phyloP scores from a whole-genome alignment of 2,888 invertebrate species.

The Drosophila infuscata region DNA sequence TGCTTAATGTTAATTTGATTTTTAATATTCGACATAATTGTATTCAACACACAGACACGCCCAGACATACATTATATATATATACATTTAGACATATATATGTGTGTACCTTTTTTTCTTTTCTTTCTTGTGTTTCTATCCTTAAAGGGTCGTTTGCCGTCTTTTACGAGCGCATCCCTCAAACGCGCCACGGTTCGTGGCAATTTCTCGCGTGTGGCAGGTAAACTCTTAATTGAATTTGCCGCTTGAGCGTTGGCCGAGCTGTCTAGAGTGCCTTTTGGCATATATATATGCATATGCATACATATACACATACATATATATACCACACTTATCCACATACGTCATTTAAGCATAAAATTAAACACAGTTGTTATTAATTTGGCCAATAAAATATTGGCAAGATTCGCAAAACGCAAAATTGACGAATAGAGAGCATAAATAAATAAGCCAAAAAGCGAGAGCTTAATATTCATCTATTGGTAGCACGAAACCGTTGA shows the following conservation, averaged over 20 bases:
- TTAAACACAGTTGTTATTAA: conserved; percentile 31
- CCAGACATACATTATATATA: neutral
- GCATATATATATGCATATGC: neutral
- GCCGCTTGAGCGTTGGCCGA: conserved; percentile 49
- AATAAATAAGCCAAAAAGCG: conserved; percentile 7
- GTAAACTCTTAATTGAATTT: conserved; percentile 72
- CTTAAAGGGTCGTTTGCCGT: conserved; percentile 33
- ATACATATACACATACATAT: neutral
- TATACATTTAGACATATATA: neutral
- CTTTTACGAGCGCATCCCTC: conserved; percentile 44
- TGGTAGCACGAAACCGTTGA: conserved; percentile 10
- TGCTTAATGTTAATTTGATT: conserved; percentile 52
- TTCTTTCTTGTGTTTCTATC: neutral
- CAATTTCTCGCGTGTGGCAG: conserved; percentile 59
- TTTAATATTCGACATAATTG: conserved; percentile 62
- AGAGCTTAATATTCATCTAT: conserved; percentile 37
- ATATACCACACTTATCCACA: conserved; percentile 25
- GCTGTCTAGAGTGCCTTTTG: neutral
- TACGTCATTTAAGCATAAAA: conserved; percentile 29
- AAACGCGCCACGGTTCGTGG: conserved; percentile 35
- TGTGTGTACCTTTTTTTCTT: conserved; percentile 12
- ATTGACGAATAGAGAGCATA: neutral
- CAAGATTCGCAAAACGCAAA: neutral
- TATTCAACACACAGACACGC: conserved; percentile 10
- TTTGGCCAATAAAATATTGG: neutral